These are phyloP conservation scores for Cephonodes hylas DNA, from an alignment of 2,888 invertebrate genomes.

Conservation along the genomic window DNA sequence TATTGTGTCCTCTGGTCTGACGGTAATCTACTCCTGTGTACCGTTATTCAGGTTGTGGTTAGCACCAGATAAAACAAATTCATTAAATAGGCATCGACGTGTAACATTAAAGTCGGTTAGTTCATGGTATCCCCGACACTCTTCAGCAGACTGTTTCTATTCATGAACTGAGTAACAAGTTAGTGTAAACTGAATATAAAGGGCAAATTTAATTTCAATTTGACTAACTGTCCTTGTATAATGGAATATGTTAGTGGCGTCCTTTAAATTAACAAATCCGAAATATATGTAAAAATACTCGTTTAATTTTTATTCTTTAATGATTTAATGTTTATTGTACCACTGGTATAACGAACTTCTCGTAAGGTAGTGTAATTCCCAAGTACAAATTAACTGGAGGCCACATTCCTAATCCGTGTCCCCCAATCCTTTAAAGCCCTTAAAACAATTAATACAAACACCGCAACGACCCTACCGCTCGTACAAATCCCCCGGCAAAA, in stretches of 20 bases:
- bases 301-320: too few species aligned
- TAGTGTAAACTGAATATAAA: neutral
- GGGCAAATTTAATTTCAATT: too few species aligned
- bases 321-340: too few species aligned
- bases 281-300: too few species aligned
- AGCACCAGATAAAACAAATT: neutral
- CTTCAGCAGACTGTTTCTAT: neutral
- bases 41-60: slow-evolving; percentile 14
- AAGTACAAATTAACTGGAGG: neutral
- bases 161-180: neutral
- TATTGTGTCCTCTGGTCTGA: slow-evolving; percentile 22
- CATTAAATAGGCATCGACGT: neutral
- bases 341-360: neutral
- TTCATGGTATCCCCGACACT: neutral
- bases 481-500: neutral
- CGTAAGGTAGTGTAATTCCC: neutral
- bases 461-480: neutral
- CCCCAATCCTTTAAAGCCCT: neutral
- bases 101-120: neutral
- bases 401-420: neutral
- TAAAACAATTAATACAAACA: neutral
- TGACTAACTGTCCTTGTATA: too few species aligned
- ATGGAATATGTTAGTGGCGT: too few species aligned
- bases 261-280: too few species aligned
- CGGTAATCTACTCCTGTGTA: slow-evolving; percentile 8